These are phyloP conservation scores for Lontra canadensis DNA, from an alignment of 2,113 vertebrate genomes.

Conservation along the genomic window DNA sequence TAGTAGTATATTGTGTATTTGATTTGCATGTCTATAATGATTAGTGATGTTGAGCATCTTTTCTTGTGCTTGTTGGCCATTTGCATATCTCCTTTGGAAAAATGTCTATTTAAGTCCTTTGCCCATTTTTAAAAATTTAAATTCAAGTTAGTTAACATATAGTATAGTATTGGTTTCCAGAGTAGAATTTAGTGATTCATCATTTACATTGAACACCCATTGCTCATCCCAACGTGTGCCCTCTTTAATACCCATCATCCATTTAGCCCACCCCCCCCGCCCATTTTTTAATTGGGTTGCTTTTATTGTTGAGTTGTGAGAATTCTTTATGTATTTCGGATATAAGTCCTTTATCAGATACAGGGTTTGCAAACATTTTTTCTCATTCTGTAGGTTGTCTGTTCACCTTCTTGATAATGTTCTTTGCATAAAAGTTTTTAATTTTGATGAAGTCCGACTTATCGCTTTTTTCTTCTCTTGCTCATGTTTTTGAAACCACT, in stretches of 20 bases:
- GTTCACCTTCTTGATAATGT: background rate
- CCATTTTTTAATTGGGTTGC: background rate
- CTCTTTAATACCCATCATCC: background rate
- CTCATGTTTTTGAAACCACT: background rate
- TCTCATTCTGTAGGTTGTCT: background rate
- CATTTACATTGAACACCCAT: background rate
- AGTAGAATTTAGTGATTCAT: background rate
- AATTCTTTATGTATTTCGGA: background rate
- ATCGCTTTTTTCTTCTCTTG: background rate
- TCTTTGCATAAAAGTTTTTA: background rate
- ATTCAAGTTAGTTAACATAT: background rate
- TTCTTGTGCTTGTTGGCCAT: background rate
- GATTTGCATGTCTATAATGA: background rate
- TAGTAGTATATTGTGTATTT: background rate
- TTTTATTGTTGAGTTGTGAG: background rate
- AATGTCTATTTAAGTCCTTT: background rate
- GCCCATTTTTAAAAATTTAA: background rate
- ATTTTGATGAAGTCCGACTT: background rate
- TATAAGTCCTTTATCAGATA: background rate
- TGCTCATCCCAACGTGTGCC: background rate
- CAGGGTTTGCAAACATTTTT: background rate
- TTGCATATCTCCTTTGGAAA: conserved; percentile 14
- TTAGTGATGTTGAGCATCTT: background rate
- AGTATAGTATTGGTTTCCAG: background rate
- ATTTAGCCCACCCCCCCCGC: background rate